Evolutionary conservation across 2,113 vertebrate genomes (phyloP).

Genomic region (Micronycteris hirsuta): DNA sequence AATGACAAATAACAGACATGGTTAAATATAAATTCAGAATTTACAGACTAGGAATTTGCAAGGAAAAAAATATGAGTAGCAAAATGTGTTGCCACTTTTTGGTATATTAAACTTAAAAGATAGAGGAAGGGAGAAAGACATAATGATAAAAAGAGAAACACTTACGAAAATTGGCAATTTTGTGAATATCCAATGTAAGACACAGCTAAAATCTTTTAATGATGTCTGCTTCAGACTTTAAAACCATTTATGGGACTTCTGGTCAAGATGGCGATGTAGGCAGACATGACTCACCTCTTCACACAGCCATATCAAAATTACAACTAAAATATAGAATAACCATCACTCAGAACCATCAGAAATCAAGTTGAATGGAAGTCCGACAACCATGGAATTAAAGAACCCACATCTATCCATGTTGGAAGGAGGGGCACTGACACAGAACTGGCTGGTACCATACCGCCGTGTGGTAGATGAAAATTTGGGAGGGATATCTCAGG

Average conservation of each 20-base stretch:
- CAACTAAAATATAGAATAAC: too few species aligned
- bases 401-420: too few species aligned
- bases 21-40: constrained; percentile 22
- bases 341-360: too few species aligned
- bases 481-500: too few species aligned
- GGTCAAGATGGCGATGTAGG: too few species aligned
- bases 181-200: background rate
- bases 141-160: background rate
- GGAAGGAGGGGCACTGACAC: too few species aligned
- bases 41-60: background rate
- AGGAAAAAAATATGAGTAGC: background rate
- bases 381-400: too few species aligned
- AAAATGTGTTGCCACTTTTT: background rate
- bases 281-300: too few species aligned
- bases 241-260: background rate
- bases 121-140: background rate
- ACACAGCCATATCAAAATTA: too few species aligned
- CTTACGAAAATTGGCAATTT: background rate
- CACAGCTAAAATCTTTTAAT: background rate
- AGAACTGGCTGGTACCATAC: too few species aligned
- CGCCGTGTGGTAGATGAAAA: too few species aligned
- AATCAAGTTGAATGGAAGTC: too few species aligned
- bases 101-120: background rate
- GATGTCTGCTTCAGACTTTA: background rate
- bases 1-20: background rate